Conservation (phyloP, 2,888 invertebrate species). For the Chymomyza procnemis region DNA sequence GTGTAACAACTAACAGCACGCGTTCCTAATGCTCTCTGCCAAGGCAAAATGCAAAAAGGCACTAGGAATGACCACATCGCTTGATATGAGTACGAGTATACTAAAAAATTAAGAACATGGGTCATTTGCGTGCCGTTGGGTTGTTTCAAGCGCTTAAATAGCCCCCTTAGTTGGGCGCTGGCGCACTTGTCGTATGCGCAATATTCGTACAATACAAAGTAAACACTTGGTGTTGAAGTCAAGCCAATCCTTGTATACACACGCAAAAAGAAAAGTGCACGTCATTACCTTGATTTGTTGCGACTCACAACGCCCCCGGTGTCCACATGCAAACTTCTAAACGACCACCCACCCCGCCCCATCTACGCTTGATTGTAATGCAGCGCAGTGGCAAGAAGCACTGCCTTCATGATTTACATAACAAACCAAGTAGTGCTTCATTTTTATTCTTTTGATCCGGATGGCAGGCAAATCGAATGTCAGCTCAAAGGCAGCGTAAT, state of each 20-base stretch:
- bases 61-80: constrained; percentile 11
- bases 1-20: constrained; percentile 17
- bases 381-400: not conserved
- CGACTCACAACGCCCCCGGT: not conserved
- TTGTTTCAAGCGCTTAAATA: constrained; percentile 18
- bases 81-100: constrained; percentile 47
- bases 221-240: constrained; percentile 32
- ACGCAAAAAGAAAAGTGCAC: constrained; percentile 63
- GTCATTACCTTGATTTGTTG: constrained; percentile 68
- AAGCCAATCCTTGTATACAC: constrained; percentile 40
- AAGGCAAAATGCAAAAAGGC: constrained; percentile 17
- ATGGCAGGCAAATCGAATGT: not conserved
- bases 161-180: not conserved
- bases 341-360: not conserved
- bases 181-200: constrained; percentile 57
- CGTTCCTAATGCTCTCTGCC: constrained; percentile 32
- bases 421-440: constrained; percentile 1
- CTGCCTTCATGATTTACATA: constrained; percentile 9
- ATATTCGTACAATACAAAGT: constrained; percentile 27
- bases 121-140: constrained; percentile 52
- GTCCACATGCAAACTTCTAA: not conserved
- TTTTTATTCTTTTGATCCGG: not conserved
- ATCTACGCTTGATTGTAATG: not conserved
- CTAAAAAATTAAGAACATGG: constrained; percentile 64
- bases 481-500: constrained; percentile 5